Evolutionary conservation across 2,113 vertebrate genomes (phyloP).

Genomic region (Cololabis saira): DNA sequence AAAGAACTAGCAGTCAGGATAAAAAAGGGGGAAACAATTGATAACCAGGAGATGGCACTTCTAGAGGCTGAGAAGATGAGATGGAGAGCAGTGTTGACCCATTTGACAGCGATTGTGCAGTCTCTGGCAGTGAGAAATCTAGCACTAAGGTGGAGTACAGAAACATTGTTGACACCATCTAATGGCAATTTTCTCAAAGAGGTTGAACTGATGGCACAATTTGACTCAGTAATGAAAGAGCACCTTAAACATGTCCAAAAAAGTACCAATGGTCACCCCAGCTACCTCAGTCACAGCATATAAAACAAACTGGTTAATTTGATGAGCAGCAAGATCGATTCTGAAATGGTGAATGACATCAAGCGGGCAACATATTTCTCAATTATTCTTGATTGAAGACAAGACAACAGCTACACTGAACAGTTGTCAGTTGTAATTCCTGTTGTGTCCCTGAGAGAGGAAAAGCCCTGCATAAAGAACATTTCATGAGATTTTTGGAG

Average conservation of each 20-base stretch:
- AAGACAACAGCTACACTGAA: background rate
- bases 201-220: background rate
- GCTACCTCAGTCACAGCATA: background rate
- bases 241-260: background rate
- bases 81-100: background rate
- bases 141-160: background rate
- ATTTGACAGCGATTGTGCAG: background rate
- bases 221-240: background rate
- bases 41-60: too few species aligned
- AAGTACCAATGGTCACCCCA: background rate
- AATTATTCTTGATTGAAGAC: background rate
- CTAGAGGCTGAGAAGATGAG: too few species aligned
- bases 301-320: background rate
- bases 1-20: too few species aligned
- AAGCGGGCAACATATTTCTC: background rate
- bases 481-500: background rate
- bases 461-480: background rate
- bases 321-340: background rate
- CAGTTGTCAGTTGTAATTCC: background rate
- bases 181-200: background rate
- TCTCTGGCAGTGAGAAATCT: conserved; percentile 8
- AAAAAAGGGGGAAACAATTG: too few species aligned
- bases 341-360: background rate
- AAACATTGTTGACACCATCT: background rate
- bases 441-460: background rate